These are phyloP conservation scores for Candidula unifasciata DNA, from an alignment of 2,888 invertebrate species.

Conservation along the genomic window DNA sequence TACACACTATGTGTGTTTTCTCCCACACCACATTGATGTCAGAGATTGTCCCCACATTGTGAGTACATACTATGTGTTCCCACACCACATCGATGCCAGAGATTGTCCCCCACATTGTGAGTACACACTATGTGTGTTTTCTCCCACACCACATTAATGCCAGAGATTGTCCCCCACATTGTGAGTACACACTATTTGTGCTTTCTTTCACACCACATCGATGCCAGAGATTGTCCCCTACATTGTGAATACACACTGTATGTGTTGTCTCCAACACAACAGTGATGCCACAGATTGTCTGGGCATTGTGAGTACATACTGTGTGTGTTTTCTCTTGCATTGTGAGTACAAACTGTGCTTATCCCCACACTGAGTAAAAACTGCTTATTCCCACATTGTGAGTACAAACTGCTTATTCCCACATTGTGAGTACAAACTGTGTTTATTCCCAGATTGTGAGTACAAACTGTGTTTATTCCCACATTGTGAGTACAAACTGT, in stretches of 20 bases:
- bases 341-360: neutral
- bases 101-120: constrained; percentile 96
- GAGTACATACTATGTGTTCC: neutral
- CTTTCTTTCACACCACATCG: no score
- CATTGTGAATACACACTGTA: neutral
- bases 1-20: constrained; percentile 61
- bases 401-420: neutral
- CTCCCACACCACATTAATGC: no score
- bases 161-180: no score
- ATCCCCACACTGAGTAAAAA: neutral
- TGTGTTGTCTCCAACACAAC: no score
- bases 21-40: neutral
- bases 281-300: no score
- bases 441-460: neutral
- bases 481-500: neutral
- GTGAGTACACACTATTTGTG: neutral
- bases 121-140: no score
- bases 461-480: neutral
- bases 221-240: neutral
- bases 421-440: neutral
- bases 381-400: neutral
- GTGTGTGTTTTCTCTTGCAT: neutral
- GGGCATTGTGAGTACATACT: no score
- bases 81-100: constrained; percentile 90
- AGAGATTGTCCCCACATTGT: neutral